These are phyloP conservation scores for Mimumesa dahlbomi DNA, from an alignment of 2,888 invertebrate species.

Conservation along the genomic window DNA sequence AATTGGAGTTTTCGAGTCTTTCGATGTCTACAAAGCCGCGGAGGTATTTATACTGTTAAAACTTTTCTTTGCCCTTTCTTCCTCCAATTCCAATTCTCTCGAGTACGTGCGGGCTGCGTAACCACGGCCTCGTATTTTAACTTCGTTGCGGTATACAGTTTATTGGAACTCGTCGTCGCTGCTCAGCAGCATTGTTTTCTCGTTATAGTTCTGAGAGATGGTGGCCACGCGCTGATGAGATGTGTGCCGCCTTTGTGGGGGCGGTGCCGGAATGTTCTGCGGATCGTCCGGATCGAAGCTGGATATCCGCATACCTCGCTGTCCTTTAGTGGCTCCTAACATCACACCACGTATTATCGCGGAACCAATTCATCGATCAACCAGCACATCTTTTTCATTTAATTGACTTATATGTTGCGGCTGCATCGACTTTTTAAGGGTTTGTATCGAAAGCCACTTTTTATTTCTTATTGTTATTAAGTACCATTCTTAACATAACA, in stretches of 20 bases:
- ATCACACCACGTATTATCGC: slow-evolving; percentile 61
- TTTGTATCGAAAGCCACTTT: too few relatives aligned
- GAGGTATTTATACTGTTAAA: too few relatives aligned
- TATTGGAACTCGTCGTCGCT: slow-evolving; percentile 97
- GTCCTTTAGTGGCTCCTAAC: slow-evolving; percentile 84
- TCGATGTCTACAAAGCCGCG: too few relatives aligned
- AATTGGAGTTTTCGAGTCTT: too few relatives aligned
- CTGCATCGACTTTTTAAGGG: slow-evolving; percentile 22
- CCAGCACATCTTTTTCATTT: slow-evolving; percentile 19
- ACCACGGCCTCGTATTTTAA: too few relatives aligned
- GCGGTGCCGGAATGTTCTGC: slow-evolving; percentile 79
- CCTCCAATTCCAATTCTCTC: too few relatives aligned
- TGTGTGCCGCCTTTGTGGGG: slow-evolving; percentile 79
- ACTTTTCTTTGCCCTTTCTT: too few relatives aligned
- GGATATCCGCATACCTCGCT: slow-evolving; percentile 85
- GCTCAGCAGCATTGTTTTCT: slow-evolving; percentile 96
- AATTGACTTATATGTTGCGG: slow-evolving; percentile 19
- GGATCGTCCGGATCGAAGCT: slow-evolving; percentile 87
- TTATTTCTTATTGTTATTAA: too few relatives aligned
- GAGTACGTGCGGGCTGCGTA: too few relatives aligned
- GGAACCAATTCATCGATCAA: slow-evolving; percentile 22
- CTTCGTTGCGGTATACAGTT: too few relatives aligned
- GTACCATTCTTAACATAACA: too few relatives aligned
- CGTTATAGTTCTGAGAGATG: slow-evolving; percentile 93
- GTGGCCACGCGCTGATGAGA: slow-evolving; percentile 89